Conservation (phyloP, 2,797 vertebrate genomes). For the Sebastes goodei region DNA sequence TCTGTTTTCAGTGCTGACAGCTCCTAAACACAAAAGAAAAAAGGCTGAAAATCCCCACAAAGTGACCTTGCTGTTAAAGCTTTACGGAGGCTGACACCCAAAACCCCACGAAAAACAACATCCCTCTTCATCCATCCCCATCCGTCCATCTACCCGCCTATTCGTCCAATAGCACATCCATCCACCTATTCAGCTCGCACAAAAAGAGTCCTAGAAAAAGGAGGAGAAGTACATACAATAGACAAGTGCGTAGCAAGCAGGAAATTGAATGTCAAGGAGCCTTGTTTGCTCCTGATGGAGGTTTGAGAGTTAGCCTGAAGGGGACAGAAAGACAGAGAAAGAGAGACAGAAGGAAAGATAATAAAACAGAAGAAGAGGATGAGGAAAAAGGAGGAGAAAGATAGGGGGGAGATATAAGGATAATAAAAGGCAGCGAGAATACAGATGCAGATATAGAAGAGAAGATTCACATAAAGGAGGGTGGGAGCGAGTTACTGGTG, state of each 20-base stretch:
- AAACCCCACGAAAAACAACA: constrained; percentile 10
- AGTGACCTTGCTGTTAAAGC: constrained; percentile 65
- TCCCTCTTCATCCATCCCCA: constrained; percentile 32
- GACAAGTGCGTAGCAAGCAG: constrained; percentile 80
- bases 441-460: constrained; percentile 50
- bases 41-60: constrained; percentile 32
- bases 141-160: constrained; percentile 37
- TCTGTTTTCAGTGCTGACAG: constrained; percentile 18
- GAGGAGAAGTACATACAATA: constrained; percentile 60
- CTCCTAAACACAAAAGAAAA: constrained; percentile 12
- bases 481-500: not conserved
- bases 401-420: constrained; percentile 7
- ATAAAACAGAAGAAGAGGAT: constrained; percentile 49
- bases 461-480: constrained; percentile 24
- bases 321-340: constrained; percentile 53
- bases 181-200: constrained; percentile 65
- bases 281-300: constrained; percentile 83
- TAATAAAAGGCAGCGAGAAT: constrained; percentile 52
- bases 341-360: constrained; percentile 34
- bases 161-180: constrained; percentile 56
- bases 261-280: constrained; percentile 86
- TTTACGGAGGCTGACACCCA: constrained; percentile 26
- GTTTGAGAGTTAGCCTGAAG: constrained; percentile 75
- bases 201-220: constrained; percentile 65
- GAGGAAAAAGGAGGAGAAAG: constrained; percentile 10